These are phyloP conservation scores for Saxidomus purpurata DNA, from an alignment of 1,140 invertebrate species.

Conservation along the genomic window DNA sequence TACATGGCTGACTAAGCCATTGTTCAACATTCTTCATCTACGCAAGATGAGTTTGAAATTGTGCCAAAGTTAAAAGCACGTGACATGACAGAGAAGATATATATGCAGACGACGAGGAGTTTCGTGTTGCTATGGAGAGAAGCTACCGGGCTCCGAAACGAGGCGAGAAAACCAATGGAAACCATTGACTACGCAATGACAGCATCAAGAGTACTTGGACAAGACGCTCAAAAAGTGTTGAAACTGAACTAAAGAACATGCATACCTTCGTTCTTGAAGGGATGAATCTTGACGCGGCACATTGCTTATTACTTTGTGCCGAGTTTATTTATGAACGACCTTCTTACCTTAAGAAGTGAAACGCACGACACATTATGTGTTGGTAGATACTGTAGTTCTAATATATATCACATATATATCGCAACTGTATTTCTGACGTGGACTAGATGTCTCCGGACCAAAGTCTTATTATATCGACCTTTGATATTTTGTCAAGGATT, in stretches of 20 bases:
- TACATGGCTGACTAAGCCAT: no score
- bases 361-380: background rate
- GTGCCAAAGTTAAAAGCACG: slow-evolving; percentile 6
- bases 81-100: background rate
- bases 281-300: background rate
- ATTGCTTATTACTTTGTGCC: background rate
- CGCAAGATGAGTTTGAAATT: background rate
- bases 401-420: background rate
- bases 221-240: background rate
- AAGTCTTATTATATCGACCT: slow-evolving; percentile 10
- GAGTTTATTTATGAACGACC: background rate
- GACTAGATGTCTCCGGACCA: background rate
- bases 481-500: background rate
- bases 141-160: background rate
- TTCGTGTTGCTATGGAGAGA: background rate
- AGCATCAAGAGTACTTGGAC: background rate
- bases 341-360: slow-evolving; percentile 7
- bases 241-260: background rate
- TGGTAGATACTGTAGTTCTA: background rate
- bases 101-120: background rate
- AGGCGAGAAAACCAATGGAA: background rate
- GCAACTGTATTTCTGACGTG: background rate
- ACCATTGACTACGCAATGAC: background rate
- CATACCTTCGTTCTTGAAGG: background rate
- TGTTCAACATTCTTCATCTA: background rate